phyloP scores from a whole-genome alignment of 2,113 vertebrate genomes.

The Mustela nigripes region DNA sequence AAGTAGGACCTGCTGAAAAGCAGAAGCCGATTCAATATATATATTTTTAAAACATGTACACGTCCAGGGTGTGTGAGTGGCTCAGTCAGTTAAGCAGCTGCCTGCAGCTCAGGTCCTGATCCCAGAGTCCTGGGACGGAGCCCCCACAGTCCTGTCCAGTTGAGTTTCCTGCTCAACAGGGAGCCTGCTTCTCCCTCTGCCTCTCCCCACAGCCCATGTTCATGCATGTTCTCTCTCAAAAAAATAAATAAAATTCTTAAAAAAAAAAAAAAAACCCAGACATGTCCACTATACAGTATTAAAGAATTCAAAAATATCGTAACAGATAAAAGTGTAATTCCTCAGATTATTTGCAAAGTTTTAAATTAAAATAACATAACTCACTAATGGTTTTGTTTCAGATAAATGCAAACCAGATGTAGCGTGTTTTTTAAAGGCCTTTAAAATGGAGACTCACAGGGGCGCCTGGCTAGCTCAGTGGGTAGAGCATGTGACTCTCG shows the following conservation, averaged over 20 bases:
- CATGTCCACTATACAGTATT: accelerated
- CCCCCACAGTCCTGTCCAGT: not conserved
- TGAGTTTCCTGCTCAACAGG: not conserved
- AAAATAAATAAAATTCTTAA: not conserved
- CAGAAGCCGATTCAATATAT: not conserved
- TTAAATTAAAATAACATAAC: not conserved
- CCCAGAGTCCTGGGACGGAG: not conserved
- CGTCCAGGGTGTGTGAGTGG: not conserved
- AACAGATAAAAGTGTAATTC: not conserved
- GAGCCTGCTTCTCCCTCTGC: not conserved
- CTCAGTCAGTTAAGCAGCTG: not conserved
- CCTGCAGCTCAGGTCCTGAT: not conserved
- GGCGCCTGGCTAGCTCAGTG: not conserved
- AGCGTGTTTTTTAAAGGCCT: not conserved
- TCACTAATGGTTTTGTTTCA: not conserved
- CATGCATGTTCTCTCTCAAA: not conserved
- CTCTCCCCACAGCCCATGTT: not conserved
- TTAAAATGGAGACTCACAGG: not conserved
- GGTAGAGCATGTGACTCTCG: not conserved
- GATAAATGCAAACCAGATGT: not conserved
- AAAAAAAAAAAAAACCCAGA: not conserved
- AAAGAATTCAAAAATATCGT: not conserved
- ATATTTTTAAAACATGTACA: not conserved
- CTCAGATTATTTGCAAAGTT: not conserved
- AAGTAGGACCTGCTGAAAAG: not conserved